Base-by-base conservation (phyloP, 2,888 invertebrate genomes). In the Harpalus rubripes region DNA sequence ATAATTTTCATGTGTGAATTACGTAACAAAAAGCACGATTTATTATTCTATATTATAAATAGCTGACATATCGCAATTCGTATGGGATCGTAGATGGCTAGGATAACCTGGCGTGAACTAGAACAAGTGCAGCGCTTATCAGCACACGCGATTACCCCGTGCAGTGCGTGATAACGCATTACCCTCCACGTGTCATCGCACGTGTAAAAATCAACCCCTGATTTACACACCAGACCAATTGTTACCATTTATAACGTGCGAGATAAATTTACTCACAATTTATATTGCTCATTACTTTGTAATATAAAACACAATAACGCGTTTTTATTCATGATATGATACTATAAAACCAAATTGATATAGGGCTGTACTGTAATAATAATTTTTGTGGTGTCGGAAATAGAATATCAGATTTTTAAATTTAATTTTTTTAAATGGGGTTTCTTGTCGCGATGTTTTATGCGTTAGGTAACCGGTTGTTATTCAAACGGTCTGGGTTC, bases 51-150 rank as follows among this genome's bases (percentile, higher is more conserved):
- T 15, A 39, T 68, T 68, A 68, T 68, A 68, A 68, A 68, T 68
- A 68, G 68, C 68, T 26, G 26, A 68, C 68, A 63, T 26, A 63
- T 63, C 63, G 12, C 22, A 15, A 68, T 39, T 68, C n/a, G 22
- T 22, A 39, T 68, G 68, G 68, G 32, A 7, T 12, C 26, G 26
- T 6, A n/a, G 68, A 68, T 68, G 15, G 32, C 32, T 32, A n/a
- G 5, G 10, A 39, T 39, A 10, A 15, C 63, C 32, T 32, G 32
- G 32, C 68, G 68, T 68, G 68, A 68, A 68, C 68, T 68, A n/a
- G 68, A 68, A 68, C 68, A 68, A 68, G 68, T 68, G 68, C 68
- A 68, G 32, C 39, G 26, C 32, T 8, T 68, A 68, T 68, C 68
- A 68, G 68, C 68, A 68, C 68, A 68, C 68, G 68, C 68, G 26